Evolutionary conservation across 2,888 invertebrate species (phyloP), one percentile per base, ranked within the genome.

Genomic region (Theretra japonica): DNA sequence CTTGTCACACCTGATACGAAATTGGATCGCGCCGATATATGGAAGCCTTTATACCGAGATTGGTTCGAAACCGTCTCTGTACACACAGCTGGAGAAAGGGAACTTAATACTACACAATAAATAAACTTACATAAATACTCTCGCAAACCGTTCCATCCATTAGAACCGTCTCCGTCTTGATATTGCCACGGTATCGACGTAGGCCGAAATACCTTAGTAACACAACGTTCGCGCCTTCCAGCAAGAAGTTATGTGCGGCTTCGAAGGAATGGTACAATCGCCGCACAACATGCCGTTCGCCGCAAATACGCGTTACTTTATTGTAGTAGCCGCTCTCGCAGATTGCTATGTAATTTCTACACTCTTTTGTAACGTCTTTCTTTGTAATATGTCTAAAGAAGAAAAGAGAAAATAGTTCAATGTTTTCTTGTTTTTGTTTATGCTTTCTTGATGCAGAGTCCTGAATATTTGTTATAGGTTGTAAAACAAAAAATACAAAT

Each of bases 201-300:
- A 96, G 81, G 3, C 95, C 96, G 50, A 96, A 87, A 82, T 96
- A 96, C 75, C 96, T 91, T 85, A 96, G 88, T 23, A 96, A 83
- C 19, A 96, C 83, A 73, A 96, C 89, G 85, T 95, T 96, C 11
- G 95, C 95, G 50, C 96, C 96, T 90, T 96, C 96, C n/a, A 95
- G 92, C 69, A 96, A 86, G 74, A 96, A 92, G 77, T 95, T 88
- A 70, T 86, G 88, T n/a, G 95, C 90, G 30, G 88, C 90, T 59
- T 90, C 88, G 70, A 95, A 92, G 53, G 92, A 86, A 81, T 96
- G 95, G 79, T 95, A 95, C 73, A 92, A 89, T 68, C 94, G 90
- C 74, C 94, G 93, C 48, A 92, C 89, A 59, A 90, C 82, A 73
- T 90, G 86, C 58, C 91, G 88, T 1, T 92, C 90, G 0, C 92